Base-by-base conservation (phyloP, 2,888 invertebrate genomes). In the Andrena praecox region DNA sequence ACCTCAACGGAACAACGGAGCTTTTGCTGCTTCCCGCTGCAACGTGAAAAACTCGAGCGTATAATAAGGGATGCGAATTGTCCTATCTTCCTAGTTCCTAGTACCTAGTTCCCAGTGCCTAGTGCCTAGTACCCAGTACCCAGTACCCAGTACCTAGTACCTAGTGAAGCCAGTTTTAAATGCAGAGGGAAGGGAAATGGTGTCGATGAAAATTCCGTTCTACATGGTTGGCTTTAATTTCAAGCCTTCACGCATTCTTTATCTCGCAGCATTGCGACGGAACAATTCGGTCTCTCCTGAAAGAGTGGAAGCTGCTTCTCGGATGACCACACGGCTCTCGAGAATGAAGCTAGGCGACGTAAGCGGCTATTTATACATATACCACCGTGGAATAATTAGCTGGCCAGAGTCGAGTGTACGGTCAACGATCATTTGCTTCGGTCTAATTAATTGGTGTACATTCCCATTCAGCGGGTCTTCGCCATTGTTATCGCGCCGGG, bases 361-460 rank as follows among this genome's bases (percentile, higher is more conserved):
- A 62, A 73, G 62, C 62, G 10, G 63, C 50, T 75, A 79, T 79
- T 75, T 75, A 75, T 79, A 79, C 66, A 69, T 79, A 79, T 70
- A 69, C 62, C 64, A 56, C 29, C 71, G 50, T 59, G 31, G 59
- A 72, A 69, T 82, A 60, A 78, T 82, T 78, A 77, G 66, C 60
- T 12, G 63, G 56, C 64, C 50, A 48, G 56, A 62, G 29, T 35
- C 54, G 59, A 72, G 64, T 35, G 50, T 59, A 24, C 56, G 60
- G 33, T 50, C 42, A 24, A 68, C 62, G 62, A 80, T 80, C 62
- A 66, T 67, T 75, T 67, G 59, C 60, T 63, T 4, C 56, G 42
- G 62, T 31, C 69, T 54, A 67, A 71, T 75, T 68, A 68, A 60
- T 60, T 42, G 59, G 20, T 59, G 42, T 35, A 74, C 66, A 54